Conservation (phyloP, 2,888 invertebrate genomes). For the Drosophila mimetica region DNA sequence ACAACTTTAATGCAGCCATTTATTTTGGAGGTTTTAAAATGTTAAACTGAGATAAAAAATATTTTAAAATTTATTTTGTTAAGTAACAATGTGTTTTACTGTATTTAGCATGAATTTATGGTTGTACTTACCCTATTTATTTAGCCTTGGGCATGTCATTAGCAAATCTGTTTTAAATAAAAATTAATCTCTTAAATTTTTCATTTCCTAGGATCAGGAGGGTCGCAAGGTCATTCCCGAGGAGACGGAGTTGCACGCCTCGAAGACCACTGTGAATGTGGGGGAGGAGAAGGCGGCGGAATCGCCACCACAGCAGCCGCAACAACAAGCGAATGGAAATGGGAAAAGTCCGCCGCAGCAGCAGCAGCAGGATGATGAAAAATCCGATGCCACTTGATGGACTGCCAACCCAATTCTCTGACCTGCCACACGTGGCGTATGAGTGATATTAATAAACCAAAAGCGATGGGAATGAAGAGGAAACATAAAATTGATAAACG, state of each 20-base stretch:
- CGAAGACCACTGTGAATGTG: slow-evolving; percentile 64
- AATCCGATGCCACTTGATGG: slow-evolving; percentile 44
- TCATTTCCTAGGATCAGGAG: slow-evolving; percentile 81
- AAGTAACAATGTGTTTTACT: too few species aligned
- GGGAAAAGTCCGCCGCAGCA: slow-evolving; percentile 63
- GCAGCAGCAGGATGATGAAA: slow-evolving; percentile 56
- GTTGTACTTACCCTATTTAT: slow-evolving; percentile 1
- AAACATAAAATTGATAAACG: slow-evolving; percentile 23
- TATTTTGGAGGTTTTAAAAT: not conserved
- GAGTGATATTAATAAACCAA: slow-evolving; percentile 73
- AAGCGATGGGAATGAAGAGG: slow-evolving; percentile 17
- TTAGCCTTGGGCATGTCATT: slow-evolving; percentile 17
- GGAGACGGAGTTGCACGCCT: slow-evolving; percentile 84
- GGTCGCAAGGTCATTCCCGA: slow-evolving; percentile 88
- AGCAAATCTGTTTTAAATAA: not conserved
- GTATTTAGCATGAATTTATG: not conserved
- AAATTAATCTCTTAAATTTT: slow-evolving; percentile 7
- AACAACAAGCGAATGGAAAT: slow-evolving; percentile 63
- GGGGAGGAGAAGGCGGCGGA: slow-evolving; percentile 57
- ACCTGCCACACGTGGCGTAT: slow-evolving; percentile 54
- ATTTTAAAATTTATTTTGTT: too few species aligned
- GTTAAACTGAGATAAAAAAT: too few species aligned
- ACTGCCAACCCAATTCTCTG: slow-evolving; percentile 15
- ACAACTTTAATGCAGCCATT: not conserved
- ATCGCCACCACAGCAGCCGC: slow-evolving; percentile 21